Conservation (phyloP, 2,113 vertebrate species). For the Catharus bicknelli region DNA sequence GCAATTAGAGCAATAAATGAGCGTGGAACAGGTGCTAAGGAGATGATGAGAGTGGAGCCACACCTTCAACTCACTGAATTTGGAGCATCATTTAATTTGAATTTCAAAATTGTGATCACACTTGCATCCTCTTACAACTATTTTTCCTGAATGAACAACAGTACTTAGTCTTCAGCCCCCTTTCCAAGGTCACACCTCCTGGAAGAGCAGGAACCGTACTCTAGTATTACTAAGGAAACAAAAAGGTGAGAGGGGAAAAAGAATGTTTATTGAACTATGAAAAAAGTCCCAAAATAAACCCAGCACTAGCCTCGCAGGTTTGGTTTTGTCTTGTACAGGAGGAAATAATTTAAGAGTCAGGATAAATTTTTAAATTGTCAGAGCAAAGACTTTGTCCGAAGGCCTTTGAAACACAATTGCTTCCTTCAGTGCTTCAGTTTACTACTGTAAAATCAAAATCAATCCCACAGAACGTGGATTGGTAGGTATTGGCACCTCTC, state of each 20-base stretch:
- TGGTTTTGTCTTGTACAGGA: background rate
- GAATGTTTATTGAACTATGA: background rate
- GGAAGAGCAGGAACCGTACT: background rate
- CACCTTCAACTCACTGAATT: background rate
- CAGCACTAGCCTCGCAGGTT: accelerated
- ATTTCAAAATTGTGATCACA: background rate
- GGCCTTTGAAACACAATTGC: background rate
- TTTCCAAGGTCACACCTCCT: background rate
- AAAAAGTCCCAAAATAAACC: background rate
- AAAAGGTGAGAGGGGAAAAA: background rate
- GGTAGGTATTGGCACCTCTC: background rate
- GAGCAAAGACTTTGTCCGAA: background rate
- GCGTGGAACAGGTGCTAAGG: accelerated
- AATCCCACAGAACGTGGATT: accelerated
- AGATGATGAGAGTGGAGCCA: background rate
- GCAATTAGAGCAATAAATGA: background rate
- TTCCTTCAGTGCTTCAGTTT: background rate
- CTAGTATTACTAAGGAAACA: background rate
- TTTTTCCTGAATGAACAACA: background rate
- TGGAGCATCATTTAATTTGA: background rate
- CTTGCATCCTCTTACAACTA: background rate
- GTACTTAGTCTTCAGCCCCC: background rate
- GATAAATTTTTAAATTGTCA: background rate
- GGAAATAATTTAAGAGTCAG: background rate
- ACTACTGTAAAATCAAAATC: background rate